Evolutionary conservation across 2,113 vertebrate genomes (phyloP).

Genomic region (Ceratotherium simum): DNA sequence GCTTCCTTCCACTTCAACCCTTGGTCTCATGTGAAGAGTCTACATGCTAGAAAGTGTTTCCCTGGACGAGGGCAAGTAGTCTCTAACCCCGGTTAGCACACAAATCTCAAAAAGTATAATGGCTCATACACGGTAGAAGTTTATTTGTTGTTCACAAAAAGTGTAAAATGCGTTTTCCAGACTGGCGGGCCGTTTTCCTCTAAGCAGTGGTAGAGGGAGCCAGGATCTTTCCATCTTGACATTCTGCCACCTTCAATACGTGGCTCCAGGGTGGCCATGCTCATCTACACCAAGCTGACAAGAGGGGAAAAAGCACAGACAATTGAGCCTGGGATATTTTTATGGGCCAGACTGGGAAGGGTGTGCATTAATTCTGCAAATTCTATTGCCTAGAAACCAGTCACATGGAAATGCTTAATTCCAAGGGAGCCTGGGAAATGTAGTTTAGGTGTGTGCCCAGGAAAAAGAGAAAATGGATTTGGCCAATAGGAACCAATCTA

Average conservation of each 20-base stretch:
- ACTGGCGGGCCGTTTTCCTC: neutral
- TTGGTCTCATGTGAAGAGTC: neutral
- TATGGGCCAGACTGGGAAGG: neutral
- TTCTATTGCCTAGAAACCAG: neutral
- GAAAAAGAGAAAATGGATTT: constrained; percentile 6
- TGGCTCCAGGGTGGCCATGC: neutral
- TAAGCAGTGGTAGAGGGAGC: neutral
- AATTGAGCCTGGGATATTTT: neutral
- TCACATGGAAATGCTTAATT: neutral
- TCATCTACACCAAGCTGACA: neutral
- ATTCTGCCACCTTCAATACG: neutral
- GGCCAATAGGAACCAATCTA: neutral
- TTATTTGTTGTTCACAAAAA: constrained; percentile 4
- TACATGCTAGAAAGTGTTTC: neutral
- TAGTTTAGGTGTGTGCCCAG: neutral
- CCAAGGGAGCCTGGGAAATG: neutral
- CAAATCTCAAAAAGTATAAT: neutral
- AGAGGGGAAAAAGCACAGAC: neutral
- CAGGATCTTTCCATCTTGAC: neutral
- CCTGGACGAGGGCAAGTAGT: neutral
- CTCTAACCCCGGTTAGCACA: neutral
- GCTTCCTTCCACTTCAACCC: neutral
- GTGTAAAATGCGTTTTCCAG: neutral
- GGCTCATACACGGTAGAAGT: neutral
- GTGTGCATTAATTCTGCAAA: neutral